These are phyloP conservation scores for Scaptomyza parva DNA, from an alignment of 2,888 invertebrate genomes.

Conservation along the genomic window DNA sequence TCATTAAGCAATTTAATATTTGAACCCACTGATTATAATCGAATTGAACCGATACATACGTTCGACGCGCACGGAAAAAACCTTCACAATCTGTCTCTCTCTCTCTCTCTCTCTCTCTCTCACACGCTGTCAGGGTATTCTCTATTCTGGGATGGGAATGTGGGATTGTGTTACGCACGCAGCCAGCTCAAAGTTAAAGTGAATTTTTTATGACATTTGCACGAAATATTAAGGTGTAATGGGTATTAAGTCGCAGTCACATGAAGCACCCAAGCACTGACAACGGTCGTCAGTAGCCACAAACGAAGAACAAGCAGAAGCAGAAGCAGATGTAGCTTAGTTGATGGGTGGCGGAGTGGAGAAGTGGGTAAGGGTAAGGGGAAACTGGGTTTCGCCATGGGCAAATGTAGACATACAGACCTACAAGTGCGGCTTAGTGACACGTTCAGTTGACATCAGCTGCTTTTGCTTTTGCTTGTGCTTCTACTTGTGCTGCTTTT, in stretches of 20 bases:
- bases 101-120: neutral
- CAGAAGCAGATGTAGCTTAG: neutral
- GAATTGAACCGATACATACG: slow-evolving; percentile 51
- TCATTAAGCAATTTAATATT: slow-evolving; percentile 80
- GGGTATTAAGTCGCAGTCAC: slow-evolving; percentile 62
- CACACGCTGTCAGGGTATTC: too few relatives aligned
- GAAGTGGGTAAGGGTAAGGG: too few relatives aligned
- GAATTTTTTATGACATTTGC: slow-evolving; percentile 76
- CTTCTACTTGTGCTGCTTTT: neutral
- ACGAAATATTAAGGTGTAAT: slow-evolving; percentile 76
- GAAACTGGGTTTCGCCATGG: slow-evolving; percentile 1
- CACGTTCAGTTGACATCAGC: slow-evolving; percentile 45
- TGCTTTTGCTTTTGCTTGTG: slow-evolving; percentile 6
- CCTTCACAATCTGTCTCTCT: neutral
- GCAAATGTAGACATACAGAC: slow-evolving; percentile 46
- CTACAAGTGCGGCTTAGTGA: slow-evolving; percentile 77
- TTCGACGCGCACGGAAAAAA: slow-evolving; percentile 7
- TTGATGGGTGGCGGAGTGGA: too few relatives aligned
- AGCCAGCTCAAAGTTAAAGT: slow-evolving; percentile 57
- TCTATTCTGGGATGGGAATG: slow-evolving; percentile 12
- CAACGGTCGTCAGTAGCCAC: slow-evolving; percentile 56
- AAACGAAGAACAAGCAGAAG: too few relatives aligned
- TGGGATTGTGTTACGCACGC: slow-evolving; percentile 63
- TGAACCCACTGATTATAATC: slow-evolving; percentile 77
- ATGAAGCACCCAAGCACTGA: slow-evolving; percentile 58